These are phyloP conservation scores for Scaptodrosophila latifasciaeformis DNA, from an alignment of 2,888 invertebrate genomes.

Conservation along the genomic window DNA sequence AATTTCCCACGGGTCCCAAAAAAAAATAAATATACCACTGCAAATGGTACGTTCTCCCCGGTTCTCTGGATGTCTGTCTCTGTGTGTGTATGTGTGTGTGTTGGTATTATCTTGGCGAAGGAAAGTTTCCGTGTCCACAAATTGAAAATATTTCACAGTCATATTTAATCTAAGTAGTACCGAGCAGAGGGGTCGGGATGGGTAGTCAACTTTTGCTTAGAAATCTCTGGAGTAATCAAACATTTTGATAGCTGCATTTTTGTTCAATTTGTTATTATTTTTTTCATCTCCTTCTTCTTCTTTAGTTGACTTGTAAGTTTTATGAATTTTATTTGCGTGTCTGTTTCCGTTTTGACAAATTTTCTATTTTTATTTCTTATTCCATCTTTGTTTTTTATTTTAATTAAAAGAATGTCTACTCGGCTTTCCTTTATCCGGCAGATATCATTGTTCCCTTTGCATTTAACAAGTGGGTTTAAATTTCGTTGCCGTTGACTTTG, in stretches of 20 bases:
- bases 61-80: too few relatives aligned
- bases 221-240: slow-evolving; percentile 61
- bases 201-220: not conserved
- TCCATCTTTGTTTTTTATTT: too few relatives aligned
- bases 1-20: slow-evolving; percentile 57
- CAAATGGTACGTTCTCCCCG: too few relatives aligned
- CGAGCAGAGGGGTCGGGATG: not conserved
- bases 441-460: too few relatives aligned
- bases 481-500: slow-evolving; percentile 47
- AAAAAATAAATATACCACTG: too few relatives aligned
- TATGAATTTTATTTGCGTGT: too few relatives aligned
- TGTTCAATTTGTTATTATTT: slow-evolving; percentile 20
- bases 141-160: slow-evolving; percentile 68
- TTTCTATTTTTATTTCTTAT: slow-evolving; percentile 10
- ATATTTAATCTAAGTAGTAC: slow-evolving; percentile 56
- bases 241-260: slow-evolving; percentile 29
- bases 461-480: slow-evolving; percentile 25
- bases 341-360: slow-evolving; percentile 27
- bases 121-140: slow-evolving; percentile 61
- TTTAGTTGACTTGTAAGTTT: too few relatives aligned
- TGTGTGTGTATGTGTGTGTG: too few relatives aligned
- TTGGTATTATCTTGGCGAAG: slow-evolving; percentile 18
- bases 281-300: too few relatives aligned
- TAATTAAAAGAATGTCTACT: too few relatives aligned
- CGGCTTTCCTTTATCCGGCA: not conserved